Base-by-base conservation (phyloP, 2,888 invertebrate genomes). In the Keiferia lycopersicella region DNA sequence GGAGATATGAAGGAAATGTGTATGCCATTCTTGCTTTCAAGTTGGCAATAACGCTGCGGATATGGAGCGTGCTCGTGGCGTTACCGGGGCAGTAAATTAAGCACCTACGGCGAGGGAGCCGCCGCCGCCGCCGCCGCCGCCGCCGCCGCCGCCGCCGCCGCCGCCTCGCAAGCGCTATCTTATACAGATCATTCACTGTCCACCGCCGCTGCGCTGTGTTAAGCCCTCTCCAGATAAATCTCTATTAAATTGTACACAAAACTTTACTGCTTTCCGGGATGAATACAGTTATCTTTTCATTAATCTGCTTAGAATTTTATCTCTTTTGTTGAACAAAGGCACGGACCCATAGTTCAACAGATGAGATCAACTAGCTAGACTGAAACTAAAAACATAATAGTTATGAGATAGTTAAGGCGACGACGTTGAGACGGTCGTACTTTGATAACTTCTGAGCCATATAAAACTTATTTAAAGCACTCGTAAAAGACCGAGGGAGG, bases 11-110 rank as follows among this genome's bases (percentile, higher is more conserved):
- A 84, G 84, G 82, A 89, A 88, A 87, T 87, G 85, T 87, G 84
- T 86, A 81, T 82, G 85, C 82, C 81, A 84, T 89, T 88, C 86
- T 86, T 88, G 86, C 85, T 88, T 90, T 88, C 87, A 87, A 91
- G 89, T 87, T 86, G 88, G 89, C 86, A 89, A 89, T 91, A 90
- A 90, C 87, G 84, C 80, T 81, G 83, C 84, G 86, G 84, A 86
- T 88, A 85, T 84, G 87, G 88, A 86, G 88, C 87, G 84, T 88
- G 90, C 82, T 88, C 79, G 83, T 89, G 91, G 89, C 90, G 84
- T 88, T 85, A 83, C 88, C 84, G 83, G 81, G 81, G 86, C 86
- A 86, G 85, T 91, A 89, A 90, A 90, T 89, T 86, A 87, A 84
- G 82, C 70, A 74, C 75, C 79, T 82, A 79, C 78, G 79, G 80